Percentiles rank a stretch among this genome's conserved stretches.
phyloP scores from a whole-genome alignment of 2,113 vertebrate genomes.

The Corythornis vintsioides region DNA sequence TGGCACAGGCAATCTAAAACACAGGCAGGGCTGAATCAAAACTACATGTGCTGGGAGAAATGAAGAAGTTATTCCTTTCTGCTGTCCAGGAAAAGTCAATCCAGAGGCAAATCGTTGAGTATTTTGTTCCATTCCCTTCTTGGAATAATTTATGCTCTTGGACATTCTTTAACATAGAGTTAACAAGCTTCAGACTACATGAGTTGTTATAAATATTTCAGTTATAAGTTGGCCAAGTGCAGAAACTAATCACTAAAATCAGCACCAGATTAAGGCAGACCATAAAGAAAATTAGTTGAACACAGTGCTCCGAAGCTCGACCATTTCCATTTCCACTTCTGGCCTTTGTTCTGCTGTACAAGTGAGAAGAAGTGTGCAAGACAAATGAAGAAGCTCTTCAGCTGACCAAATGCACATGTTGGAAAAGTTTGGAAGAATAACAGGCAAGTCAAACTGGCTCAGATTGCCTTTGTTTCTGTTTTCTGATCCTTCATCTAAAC shows the following conservation, averaged over 20 bases:
- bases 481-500: constrained; percentile 33
- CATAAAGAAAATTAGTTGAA: neutral
- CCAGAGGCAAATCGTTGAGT: neutral
- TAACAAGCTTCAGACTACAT: neutral
- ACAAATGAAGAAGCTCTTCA: neutral
- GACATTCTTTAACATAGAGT: neutral
- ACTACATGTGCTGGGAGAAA: neutral
- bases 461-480: constrained; percentile 54
- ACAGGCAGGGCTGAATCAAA: neutral
- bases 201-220: neutral
- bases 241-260: neutral
- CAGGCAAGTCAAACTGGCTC: constrained; percentile 15
- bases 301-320: neutral
- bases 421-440: constrained; percentile 13
- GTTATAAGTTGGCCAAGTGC: neutral
- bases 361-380: neutral
- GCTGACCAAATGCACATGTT: neutral
- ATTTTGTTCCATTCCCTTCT: constrained; percentile 42
- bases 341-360: neutral
- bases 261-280: neutral
- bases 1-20: neutral
- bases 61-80: constrained; percentile 49
- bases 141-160: constrained; percentile 31
- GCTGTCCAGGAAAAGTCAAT: constrained; percentile 24
- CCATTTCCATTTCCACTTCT: neutral